These are phyloP conservation scores for Trichoplusia ni DNA, from an alignment of 1,140 invertebrate species.

Conservation along the genomic window DNA sequence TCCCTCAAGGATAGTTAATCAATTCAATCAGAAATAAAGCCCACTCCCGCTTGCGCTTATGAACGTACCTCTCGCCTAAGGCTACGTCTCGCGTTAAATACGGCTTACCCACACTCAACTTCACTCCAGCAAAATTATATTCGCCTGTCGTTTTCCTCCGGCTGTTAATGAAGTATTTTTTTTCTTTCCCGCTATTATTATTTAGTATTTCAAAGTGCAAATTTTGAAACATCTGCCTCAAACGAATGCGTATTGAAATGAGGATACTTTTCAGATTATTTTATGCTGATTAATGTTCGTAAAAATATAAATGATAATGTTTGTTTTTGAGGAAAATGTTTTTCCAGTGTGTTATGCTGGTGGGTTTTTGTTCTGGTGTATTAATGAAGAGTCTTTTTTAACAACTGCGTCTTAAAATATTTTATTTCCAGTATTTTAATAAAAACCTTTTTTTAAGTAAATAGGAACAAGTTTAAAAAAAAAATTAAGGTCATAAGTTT, in stretches of 20 bases:
- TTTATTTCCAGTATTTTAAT: no score
- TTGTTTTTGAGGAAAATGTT: background rate
- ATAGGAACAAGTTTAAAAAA: no score
- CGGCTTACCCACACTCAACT: constrained; percentile 30
- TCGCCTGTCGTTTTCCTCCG: constrained; percentile 13
- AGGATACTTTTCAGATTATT: background rate
- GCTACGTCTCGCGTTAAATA: constrained; percentile 25
- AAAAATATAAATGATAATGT: background rate
- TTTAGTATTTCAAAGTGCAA: constrained; percentile 5
- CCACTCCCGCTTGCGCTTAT: no score
- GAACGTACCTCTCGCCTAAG: background rate
- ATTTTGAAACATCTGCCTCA: background rate
- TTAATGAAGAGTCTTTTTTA: no score
- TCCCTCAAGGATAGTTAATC: no score
- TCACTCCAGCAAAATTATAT: constrained; percentile 26
- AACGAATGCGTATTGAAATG: constrained; percentile 3
- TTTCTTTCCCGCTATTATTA: constrained; percentile 7
- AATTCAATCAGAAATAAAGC: no score
- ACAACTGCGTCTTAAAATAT: no score
- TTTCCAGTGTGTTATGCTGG: no score
- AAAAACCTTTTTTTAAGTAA: no score
- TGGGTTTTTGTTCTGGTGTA: no score
- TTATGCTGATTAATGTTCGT: no score
- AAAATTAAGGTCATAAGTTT: no score
- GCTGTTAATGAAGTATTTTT: constrained; percentile 22